Conservation (phyloP, 2,888 invertebrate species). For the Exocentrus adspersus region DNA sequence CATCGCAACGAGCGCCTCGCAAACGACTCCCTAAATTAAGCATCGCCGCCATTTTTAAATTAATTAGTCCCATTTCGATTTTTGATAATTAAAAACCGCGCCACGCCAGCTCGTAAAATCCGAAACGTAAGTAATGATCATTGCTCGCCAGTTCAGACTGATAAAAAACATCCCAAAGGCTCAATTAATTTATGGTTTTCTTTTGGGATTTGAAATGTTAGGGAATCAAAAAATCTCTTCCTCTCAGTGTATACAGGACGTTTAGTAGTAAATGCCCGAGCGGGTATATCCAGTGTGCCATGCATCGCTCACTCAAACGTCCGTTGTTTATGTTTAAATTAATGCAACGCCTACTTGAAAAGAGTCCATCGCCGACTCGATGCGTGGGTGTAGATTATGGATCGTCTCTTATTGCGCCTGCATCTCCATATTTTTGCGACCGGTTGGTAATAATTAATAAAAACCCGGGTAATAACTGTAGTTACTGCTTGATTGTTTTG, state of each 20-base stretch:
- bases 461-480: conserved; percentile 11
- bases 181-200: too few relatives aligned
- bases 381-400: conserved; percentile 46
- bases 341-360: conserved; percentile 49
- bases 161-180: too few relatives aligned
- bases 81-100: conserved; percentile 36
- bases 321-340: conserved; percentile 54
- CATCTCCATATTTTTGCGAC: conserved; percentile 27
- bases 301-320: conserved; percentile 46
- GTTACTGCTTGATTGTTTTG: conserved; percentile 4
- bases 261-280: conserved; percentile 46
- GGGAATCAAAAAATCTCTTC: not conserved
- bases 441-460: conserved; percentile 11
- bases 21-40: not conserved
- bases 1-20: conserved; percentile 2
- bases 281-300: conserved; percentile 38
- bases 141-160: too few relatives aligned
- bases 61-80: conserved; percentile 29
- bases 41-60: conserved; percentile 13
- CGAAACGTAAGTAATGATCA: conserved; percentile 29
- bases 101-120: conserved; percentile 34
- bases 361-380: conserved; percentile 32
- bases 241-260: conserved; percentile 7
- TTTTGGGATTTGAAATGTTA: too few relatives aligned
- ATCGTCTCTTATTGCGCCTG: conserved; percentile 37